Evolutionary conservation across 2,113 vertebrate species (phyloP).

Genomic region (Microtus ochrogaster): DNA sequence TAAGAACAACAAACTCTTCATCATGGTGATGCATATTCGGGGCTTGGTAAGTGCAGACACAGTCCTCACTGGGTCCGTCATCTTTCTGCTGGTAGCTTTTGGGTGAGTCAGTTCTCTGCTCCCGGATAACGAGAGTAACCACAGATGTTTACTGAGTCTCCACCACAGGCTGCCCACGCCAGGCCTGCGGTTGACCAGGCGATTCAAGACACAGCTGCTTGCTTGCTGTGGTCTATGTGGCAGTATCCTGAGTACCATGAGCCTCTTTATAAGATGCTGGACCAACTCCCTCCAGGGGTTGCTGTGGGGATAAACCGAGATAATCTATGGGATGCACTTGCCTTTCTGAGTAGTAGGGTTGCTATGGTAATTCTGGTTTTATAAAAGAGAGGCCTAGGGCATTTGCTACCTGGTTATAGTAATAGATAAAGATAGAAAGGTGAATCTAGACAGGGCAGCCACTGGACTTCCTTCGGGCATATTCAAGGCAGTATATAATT

Average conservation of each 20-base stretch:
- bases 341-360: neutral
- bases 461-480: neutral
- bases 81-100: neutral
- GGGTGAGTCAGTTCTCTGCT: neutral
- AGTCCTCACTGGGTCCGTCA: neutral
- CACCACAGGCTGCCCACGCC: neutral
- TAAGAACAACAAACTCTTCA: constrained; percentile 96
- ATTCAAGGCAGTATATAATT: neutral
- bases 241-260: neutral
- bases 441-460: neutral
- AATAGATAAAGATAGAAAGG: neutral
- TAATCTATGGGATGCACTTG: neutral
- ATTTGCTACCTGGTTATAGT: neutral
- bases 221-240: neutral
- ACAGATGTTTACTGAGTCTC: neutral
- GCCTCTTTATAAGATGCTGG: neutral
- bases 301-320: neutral
- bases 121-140: neutral
- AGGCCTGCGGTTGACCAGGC: neutral
- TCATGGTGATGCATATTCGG: constrained; percentile 99
- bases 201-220: neutral
- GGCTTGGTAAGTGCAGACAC: constrained; percentile 90
- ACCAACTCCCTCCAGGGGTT: neutral
- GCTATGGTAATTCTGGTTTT: neutral
- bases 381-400: neutral